These are phyloP conservation scores for Volucella inanis DNA, from an alignment of 2,888 invertebrate species.

Conservation along the genomic window DNA sequence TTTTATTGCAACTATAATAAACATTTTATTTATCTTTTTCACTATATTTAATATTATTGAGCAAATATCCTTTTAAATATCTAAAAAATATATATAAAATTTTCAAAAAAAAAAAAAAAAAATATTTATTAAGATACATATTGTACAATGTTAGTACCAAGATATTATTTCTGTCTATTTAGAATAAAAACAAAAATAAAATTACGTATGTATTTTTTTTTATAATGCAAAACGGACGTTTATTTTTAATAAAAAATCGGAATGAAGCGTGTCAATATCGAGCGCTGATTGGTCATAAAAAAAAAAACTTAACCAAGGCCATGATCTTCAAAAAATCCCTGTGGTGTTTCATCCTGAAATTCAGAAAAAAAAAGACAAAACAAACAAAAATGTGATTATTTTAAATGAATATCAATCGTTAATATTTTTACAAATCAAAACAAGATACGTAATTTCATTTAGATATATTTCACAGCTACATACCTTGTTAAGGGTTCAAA, in stretches of 20 bases:
- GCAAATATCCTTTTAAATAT: constrained; percentile 28
- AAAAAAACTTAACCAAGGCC: constrained; percentile 91
- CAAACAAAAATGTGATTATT: constrained; percentile 34
- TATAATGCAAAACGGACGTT: constrained; percentile 48
- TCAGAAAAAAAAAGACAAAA: constrained; percentile 81
- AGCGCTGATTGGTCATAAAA: constrained; percentile 3
- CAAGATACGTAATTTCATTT: constrained; percentile 44
- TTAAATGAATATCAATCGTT: constrained; percentile 18
- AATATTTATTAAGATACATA: constrained; percentile 11
- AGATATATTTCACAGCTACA: constrained; percentile 61
- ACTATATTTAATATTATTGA: constrained; percentile 10
- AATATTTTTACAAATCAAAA: constrained; percentile 54
- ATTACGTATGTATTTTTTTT: constrained; percentile 10
- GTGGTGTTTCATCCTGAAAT: constrained; percentile 99
- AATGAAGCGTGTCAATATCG: constrained; percentile 41
- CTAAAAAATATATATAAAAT: constrained; percentile 8
- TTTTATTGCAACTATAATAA: not conserved
- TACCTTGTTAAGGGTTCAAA: constrained; percentile 74
- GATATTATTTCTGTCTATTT: not conserved
- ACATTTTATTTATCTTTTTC: not conserved
- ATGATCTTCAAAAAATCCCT: constrained; percentile 99
- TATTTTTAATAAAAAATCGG: constrained; percentile 6
- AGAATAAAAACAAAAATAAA: constrained; percentile 12
- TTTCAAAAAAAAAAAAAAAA: constrained; percentile 4
- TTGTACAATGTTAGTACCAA: constrained; percentile 19